phyloP scores from a whole-genome alignment of 2,113 vertebrate genomes.

The Rhea pennata region DNA sequence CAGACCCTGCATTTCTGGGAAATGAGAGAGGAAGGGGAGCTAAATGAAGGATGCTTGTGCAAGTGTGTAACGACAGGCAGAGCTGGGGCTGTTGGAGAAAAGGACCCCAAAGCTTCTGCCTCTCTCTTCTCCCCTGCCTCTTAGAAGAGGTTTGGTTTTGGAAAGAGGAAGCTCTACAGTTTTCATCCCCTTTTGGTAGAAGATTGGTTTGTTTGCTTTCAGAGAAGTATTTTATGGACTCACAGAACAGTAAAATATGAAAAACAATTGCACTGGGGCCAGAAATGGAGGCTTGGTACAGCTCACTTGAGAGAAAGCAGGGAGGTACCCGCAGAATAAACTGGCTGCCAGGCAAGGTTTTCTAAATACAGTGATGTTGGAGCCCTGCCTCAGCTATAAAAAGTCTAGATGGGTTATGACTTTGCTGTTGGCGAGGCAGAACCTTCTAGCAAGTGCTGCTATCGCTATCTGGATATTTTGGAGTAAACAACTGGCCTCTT shows the following conservation, averaged over 20 bases:
- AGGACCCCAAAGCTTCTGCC: neutral
- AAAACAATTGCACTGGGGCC: neutral
- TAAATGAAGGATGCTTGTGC: neutral
- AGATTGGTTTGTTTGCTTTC: neutral
- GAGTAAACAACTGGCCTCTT: neutral
- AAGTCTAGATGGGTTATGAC: neutral
- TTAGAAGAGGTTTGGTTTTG: neutral
- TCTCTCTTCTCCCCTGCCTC: neutral
- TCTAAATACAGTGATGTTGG: neutral
- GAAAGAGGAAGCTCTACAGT: neutral
- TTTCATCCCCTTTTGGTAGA: neutral
- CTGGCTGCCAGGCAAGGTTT: neutral
- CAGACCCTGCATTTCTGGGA: neutral
- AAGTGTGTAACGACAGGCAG: neutral
- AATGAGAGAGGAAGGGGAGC: neutral
- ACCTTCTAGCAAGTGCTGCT: neutral
- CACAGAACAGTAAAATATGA: neutral
- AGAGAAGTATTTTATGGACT: neutral
- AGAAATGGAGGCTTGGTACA: neutral
- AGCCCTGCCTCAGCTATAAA: constrained; percentile 7
- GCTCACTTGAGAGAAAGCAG: neutral
- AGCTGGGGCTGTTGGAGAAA: neutral
- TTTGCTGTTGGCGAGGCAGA: neutral
- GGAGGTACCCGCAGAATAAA: neutral
- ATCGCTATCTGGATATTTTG: neutral